These are phyloP conservation scores for Thecophora atra DNA, from an alignment of 2,888 invertebrate genomes.

Conservation along the genomic window DNA sequence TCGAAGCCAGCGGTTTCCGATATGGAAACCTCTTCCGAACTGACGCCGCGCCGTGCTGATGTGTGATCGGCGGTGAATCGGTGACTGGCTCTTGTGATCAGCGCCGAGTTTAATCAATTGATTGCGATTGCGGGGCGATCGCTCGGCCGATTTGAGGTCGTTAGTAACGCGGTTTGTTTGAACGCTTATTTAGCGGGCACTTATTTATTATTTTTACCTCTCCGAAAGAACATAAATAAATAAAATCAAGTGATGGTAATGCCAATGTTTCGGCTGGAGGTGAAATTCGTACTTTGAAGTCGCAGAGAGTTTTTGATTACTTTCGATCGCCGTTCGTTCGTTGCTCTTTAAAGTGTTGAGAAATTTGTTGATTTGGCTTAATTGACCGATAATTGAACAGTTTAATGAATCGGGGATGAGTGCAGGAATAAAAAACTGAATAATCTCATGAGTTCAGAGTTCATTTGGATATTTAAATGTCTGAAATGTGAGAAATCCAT, in stretches of 20 bases:
- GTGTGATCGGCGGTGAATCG: slow-evolving; percentile 47
- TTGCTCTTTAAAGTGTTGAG: slow-evolving; percentile 57
- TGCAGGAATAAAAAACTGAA: no score
- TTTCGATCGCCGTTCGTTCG: no score
- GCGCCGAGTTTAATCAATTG: slow-evolving; percentile 57
- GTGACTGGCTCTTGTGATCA: slow-evolving; percentile 54
- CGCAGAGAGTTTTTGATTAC: not conserved
- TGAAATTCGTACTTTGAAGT: slow-evolving; percentile 17
- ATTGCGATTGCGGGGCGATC: slow-evolving; percentile 53
- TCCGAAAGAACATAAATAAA: not conserved
- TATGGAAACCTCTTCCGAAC: not conserved
- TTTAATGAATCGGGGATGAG: not conserved
- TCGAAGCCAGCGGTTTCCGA: slow-evolving; percentile 41
- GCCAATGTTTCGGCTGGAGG: slow-evolving; percentile 50
- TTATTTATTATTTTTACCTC: not conserved
- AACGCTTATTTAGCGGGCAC: not conserved
- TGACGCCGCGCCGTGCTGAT: no score
- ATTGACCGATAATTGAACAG: slow-evolving; percentile 49
- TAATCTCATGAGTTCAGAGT: no score
- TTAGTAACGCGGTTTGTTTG: slow-evolving; percentile 31
- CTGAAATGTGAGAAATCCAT: no score
- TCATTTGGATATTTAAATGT: no score
- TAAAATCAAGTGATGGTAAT: slow-evolving; percentile 43
- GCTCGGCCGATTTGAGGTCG: slow-evolving; percentile 31
- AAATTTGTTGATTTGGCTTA: slow-evolving; percentile 60